These are phyloP conservation scores for Anableps anableps DNA, from an alignment of 2,797 vertebrate species.

Conservation along the genomic window DNA sequence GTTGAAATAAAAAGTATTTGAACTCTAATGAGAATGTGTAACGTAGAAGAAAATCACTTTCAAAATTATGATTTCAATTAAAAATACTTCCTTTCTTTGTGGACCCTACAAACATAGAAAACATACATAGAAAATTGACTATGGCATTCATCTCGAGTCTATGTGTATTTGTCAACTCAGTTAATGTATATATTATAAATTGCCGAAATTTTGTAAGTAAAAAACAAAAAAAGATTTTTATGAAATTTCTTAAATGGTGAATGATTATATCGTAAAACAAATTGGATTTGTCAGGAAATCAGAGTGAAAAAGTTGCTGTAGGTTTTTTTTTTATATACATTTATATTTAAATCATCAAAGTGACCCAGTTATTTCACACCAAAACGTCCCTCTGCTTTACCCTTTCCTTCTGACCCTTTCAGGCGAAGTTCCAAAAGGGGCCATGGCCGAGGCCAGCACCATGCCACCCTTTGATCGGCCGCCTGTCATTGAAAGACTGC, in stretches of 20 bases:
- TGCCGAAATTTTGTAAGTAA: neutral
- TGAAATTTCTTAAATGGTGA: neutral
- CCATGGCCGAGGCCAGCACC: conserved; percentile 86
- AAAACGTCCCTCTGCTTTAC: neutral
- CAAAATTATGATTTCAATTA: too few relatives aligned
- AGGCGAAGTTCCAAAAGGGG: conserved; percentile 90
- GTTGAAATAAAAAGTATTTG: too few relatives aligned
- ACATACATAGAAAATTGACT: too few relatives aligned
- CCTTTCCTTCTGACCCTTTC: neutral
- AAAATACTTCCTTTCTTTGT: too few relatives aligned
- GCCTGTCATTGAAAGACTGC: conserved; percentile 95
- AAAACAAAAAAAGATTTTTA: neutral
- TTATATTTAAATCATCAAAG: neutral
- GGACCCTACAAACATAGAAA: too few relatives aligned
- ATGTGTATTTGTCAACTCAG: too few relatives aligned
- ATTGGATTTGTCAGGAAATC: neutral
- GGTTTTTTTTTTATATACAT: neutral
- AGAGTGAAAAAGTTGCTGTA: neutral
- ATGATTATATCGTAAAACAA: neutral
- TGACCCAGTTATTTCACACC: neutral
- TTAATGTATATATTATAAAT: neutral
- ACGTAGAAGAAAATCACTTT: too few relatives aligned
- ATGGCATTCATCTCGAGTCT: too few relatives aligned
- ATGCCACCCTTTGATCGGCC: conserved; percentile 92
- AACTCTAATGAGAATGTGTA: too few relatives aligned